Evolutionary conservation across 1,140 invertebrate species (phyloP), one percentile per base, ranked within the genome.

Genomic region (Brachionus rubens): DNA sequence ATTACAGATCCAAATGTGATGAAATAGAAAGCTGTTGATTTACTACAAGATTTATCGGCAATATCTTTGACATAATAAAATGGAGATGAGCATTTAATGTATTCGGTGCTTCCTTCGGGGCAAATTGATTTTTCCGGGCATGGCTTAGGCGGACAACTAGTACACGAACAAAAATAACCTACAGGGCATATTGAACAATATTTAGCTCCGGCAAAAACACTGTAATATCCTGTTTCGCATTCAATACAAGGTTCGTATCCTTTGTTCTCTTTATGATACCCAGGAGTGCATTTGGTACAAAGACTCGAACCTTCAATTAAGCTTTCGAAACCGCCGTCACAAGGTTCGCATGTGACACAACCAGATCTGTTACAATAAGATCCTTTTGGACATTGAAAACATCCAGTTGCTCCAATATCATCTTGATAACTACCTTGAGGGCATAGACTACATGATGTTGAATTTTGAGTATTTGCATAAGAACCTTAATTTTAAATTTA

Each of bases 111-210:
- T 9, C 75, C 75, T 67, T 24, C 19, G 16, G 75, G 75, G 14
- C 75, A 76, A 19, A 76, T 46, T 16, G 75, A 36, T 26, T 33
- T 12, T 30, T 48, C n/a, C 1, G 75, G 75, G 68, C 75, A 76
- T 9, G 33, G 6, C 12, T 47, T 33, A 26, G 75, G 75, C 21
- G 52, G 16, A 21, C 52, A 59, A 19, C 33, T 48, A n/a, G 75
- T 26, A n/a, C 75, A 68, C 21, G 75, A 56, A 76, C 75, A 76
- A 26, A 41, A 76, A 6, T 62, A 76, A 21, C 75, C 75, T 36
- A 12, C 50, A 0, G 75, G 75, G 16, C 75, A 76, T 33, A 68
- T 48, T 33, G 46, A 36, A 24, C 75, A 76, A 48, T 21, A 19
- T 19, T 48, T 46, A 2, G 75, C 52, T 12, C 75, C 75, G 0